Base-by-base conservation (phyloP, 2,113 vertebrate species). In the Tachysurus vachellii region DNA sequence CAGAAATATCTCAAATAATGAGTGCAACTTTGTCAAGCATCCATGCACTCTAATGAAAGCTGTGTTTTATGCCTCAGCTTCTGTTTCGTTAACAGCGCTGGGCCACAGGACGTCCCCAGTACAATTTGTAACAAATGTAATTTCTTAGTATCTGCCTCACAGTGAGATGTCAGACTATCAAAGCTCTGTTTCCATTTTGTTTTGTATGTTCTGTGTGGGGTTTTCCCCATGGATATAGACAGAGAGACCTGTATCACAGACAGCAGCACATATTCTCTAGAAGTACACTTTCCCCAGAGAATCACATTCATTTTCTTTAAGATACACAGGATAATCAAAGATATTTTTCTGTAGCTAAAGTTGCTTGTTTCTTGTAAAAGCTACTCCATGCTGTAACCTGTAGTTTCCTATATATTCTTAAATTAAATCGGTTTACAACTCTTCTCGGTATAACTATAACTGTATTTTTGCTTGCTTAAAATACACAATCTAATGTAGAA, bases 1-100 rank as follows among this genome's bases (percentile, higher is more conserved):
- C 42, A 56, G 64, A 85, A 86, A 88, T 88, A 14, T 80, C 47
- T 84, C 64, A 80, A 88, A 88, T 88, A 88, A 86, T 84, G 84
- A 50, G 23, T 75, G 75, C 47, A 64, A 79, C 73, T 84, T 88
- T 64, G 59, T 47, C 77, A 89, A 75, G 70, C 57, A 86, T 54
- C 85, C 62, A 17, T 85, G 77, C 57, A 8, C 47, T 62, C 53
- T 84, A 85, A 57, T 85, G 82, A 85, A 85, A 66, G 76, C 68
- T 73, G 31, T 86, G 59, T 86, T 86, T 80, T 70, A 83, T 50
- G 53, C 85, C 42, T 70, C 5, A n/a, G 44, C 75, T 73, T 86
- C 81, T 80, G 81, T 42, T 89, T 53, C 71, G 71, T 61, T 86
- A 47, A 77, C 88, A 42, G 77, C 26, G 16, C 26, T 68, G 82